Percentiles rank a stretch among this genome's conserved stretches.
Evolutionary conservation across 2,888 invertebrate genomes (phyloP).

Genomic region (Dendrolimus pini): DNA sequence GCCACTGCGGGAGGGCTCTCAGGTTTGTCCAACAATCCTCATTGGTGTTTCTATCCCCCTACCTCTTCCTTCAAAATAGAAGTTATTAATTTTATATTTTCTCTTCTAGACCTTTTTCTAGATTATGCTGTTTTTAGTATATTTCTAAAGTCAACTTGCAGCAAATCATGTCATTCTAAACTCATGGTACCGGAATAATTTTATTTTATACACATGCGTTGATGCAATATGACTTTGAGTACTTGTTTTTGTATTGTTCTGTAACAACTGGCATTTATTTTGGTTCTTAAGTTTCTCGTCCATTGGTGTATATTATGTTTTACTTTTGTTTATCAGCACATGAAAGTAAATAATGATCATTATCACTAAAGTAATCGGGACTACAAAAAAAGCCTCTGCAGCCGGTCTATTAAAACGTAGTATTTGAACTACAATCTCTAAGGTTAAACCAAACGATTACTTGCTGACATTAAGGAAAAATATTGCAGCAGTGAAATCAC

Average conservation of each 20-base stretch:
- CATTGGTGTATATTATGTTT: constrained; percentile 37
- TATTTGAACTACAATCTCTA: constrained; percentile 14
- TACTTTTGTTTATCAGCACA: constrained; percentile 73
- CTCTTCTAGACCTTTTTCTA: constrained; percentile 35
- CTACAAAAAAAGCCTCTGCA: constrained; percentile 59
- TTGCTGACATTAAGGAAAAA: constrained; percentile 70
- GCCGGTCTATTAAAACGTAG: constrained; percentile 32
- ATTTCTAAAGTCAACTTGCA: constrained; percentile 40
- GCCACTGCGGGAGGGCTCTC: constrained; percentile 81
- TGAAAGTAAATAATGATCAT: constrained; percentile 57
- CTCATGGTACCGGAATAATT: constrained; percentile 5
- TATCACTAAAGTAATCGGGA: constrained; percentile 26
- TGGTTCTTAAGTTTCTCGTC: constrained; percentile 26
- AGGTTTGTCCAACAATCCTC: constrained; percentile 77
- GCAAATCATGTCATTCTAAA: constrained; percentile 27
- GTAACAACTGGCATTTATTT: constrained; percentile 16
- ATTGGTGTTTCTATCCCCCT: constrained; percentile 72
- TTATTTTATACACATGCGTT: constrained; percentile 27
- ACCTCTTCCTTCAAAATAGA: constrained; percentile 52
- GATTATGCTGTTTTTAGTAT: constrained; percentile 29
- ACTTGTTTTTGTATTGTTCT: constrained; percentile 41
- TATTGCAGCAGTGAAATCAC: constrained; percentile 16
- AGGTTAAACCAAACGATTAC: constrained; percentile 30
- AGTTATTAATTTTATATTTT: constrained; percentile 35
- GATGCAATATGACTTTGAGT: constrained; percentile 47